Percentiles rank a stretch among this genome's conserved stretches.
These are phyloP conservation scores for Ophion ventricosus DNA, from an alignment of 2,888 invertebrate genomes.

Conservation along the genomic window DNA sequence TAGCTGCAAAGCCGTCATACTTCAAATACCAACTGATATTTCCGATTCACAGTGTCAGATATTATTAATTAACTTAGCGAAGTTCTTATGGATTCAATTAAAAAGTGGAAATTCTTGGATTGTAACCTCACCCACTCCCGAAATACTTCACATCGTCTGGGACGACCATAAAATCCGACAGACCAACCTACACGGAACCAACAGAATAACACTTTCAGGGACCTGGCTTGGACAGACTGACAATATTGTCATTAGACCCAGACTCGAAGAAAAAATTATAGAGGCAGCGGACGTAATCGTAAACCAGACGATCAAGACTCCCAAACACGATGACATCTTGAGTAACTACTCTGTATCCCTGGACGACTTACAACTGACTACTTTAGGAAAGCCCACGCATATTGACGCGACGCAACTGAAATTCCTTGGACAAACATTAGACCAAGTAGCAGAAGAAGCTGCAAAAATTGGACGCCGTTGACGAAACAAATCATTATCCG, in stretches of 20 bases:
- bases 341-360: constrained; percentile 1
- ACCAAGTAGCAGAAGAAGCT: constrained; percentile 20
- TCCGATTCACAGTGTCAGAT: constrained; percentile 20
- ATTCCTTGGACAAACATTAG: constrained; percentile 25
- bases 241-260: not conserved
- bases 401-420: constrained; percentile 21
- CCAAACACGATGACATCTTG: constrained; percentile 3
- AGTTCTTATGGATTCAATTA: constrained; percentile 4
- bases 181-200: constrained; percentile 9
- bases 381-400: constrained; percentile 24
- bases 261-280: not conserved
- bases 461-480: constrained; percentile 17
- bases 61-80: constrained; percentile 7
- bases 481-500: constrained; percentile 18
- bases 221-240: not conserved
- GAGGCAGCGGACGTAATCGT: not conserved
- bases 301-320: not conserved
- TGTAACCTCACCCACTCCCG: not conserved
- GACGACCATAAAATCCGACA: constrained; percentile 12
- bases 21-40: not conserved
- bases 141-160: not conserved
- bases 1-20: constrained; percentile 30
- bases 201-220: not conserved
- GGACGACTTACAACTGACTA: not conserved
- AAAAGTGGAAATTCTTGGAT: constrained; percentile 23